These are phyloP conservation scores for Heliconius congener DNA, from an alignment of 1,140 invertebrate species.

Conservation along the genomic window DNA sequence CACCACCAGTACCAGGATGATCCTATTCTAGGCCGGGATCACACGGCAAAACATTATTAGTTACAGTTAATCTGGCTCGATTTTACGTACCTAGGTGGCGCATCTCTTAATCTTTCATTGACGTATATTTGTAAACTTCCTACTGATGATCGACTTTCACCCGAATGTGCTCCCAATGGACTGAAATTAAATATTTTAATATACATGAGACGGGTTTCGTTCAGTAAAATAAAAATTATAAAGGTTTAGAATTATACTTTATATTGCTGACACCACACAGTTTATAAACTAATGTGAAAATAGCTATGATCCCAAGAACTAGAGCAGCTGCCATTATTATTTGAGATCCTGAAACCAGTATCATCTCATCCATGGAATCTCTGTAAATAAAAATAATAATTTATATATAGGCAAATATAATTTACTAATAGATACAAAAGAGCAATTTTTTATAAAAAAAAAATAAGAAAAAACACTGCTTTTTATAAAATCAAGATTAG, in stretches of 20 bases:
- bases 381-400: conserved; percentile 45
- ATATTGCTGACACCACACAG: conserved; percentile 59
- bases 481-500: background rate
- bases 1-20: too few species aligned
- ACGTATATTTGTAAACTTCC: conserved; percentile 72
- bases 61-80: background rate
- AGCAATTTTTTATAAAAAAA: too few species aligned
- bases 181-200: background rate
- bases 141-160: conserved; percentile 59
- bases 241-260: conserved; percentile 43
- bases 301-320: conserved; percentile 72
- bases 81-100: conserved; percentile 62
- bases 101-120: conserved; percentile 68
- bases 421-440: too few species aligned
- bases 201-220: background rate
- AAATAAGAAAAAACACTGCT: too few species aligned
- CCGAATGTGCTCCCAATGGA: conserved; percentile 46
- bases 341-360: conserved; percentile 69
- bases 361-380: conserved; percentile 62
- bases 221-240: background rate
- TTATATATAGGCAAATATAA: too few species aligned
- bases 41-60: background rate
- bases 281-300: conserved; percentile 68
- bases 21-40: too few species aligned
- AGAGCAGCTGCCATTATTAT: conserved; percentile 68